Evolutionary conservation across 1,140 invertebrate species (phyloP), one percentile per base, ranked within the genome.

Genomic region (Lasioglossum albipes): DNA sequence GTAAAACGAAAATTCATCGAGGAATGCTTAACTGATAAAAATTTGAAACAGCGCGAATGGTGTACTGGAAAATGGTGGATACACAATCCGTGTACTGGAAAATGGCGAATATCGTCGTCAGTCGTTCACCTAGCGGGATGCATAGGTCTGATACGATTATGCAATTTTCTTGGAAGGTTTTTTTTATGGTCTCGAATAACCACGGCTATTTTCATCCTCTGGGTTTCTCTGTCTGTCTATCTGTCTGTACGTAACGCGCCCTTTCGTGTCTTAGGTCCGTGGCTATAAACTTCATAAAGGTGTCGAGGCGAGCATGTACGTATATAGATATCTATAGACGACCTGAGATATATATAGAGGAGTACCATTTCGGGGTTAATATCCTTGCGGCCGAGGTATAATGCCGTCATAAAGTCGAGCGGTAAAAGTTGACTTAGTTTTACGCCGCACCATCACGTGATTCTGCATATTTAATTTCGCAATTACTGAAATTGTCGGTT

Each of bases 321-420:
- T 79, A 78, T 68, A 27, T 70, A 81, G 85, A 82, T 87, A 87
- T 87, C 85, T 87, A 87, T 87, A 87, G 84, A 81, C 84, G 61
- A 77, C 66, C 79, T 42, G 76, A 65, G 85, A 71, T 84, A 78
- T 84, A 87, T 87, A 87, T 87, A 87, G 82, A 77, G 41, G 75
- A 81, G 67, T 79, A 71, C 64, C 79, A 82, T 79, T 87, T 87
- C 85, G 82, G 85, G 85, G 85, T 87, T 79, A 87, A 87, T 82
- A 87, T 87, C 82, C 85, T 86, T 86, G 31, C 49, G 54, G 68
- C 18, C 41, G 18, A 36, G 57, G 64, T 49, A 75, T 84, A 72
- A 79, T 74, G 20, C 20, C 36, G 61, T 54, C 20, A 20, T 79
- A 57, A 79, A 79, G 22, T 73, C 42, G 52, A 5, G 18, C n/a